Evolutionary conservation across 2,113 vertebrate genomes (phyloP), one percentile per base, ranked within the genome.

Genomic region (Cebidichthys violaceus): DNA sequence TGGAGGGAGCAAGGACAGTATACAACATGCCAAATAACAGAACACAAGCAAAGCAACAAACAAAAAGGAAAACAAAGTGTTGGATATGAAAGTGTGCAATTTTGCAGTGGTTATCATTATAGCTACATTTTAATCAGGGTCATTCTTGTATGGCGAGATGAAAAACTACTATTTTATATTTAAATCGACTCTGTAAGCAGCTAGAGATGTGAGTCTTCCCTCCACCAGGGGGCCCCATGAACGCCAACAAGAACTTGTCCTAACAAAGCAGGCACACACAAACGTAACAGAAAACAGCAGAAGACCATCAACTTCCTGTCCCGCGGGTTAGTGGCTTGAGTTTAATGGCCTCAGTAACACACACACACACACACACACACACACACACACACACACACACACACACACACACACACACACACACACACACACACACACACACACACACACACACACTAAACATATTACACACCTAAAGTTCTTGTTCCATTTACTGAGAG

Each of bases 201-300:
- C 89, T 76, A 20, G 97, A 97, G 65, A 97, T 97, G 43, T 92
- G 87, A 9, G 95, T 97, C 50, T 97, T 95, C 69, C 97, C 97
- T 14, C 97, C 97, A 59, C 97, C 97, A 13, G 97, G 95, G 52
- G 96, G 96, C 37, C 96, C 97, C 97, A 97, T 97, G 24, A 97
- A 95, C 0, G 95, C 96, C 95, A 97, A 89, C 75, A 98, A 90
- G 81, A 96, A 96, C 96, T 97, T 96, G 86, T 96, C 96, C 97
- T 98, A 77, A 71, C 54, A 73, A 35, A 77, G 47, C 35, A 74
- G 8, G n/a, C n/a, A n/a, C n/a, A n/a, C n/a, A 72, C 24, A 75
- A 41, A 74, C 5, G 74, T 29, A 77, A 59, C 8, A 79, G 33
- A 70, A 77, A 71, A n/a, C 5, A n/a, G n/a, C n/a, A n/a, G n/a